Conservation (phyloP, 92 coral and sea anemone genomes). For the Palythoa caribaeorum region DNA sequence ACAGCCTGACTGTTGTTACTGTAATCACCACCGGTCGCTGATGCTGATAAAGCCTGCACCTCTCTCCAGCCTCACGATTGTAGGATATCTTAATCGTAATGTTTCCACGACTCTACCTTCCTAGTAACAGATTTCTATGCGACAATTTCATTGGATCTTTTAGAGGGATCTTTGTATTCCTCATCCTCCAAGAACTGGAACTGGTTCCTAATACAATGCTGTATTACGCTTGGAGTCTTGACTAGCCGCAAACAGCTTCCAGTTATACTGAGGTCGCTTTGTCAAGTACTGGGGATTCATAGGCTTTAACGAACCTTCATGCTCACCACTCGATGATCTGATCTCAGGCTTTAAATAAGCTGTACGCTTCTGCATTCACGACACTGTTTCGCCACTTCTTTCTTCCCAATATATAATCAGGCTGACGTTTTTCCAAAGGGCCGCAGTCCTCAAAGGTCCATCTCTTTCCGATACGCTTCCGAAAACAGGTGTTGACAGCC, state of each 20-base stretch:
- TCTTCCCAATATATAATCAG: no score
- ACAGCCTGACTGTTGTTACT: neutral
- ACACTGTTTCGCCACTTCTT: no score
- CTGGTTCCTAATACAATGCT: neutral
- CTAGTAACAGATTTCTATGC: slow-evolving; percentile 1
- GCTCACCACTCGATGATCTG: no score
- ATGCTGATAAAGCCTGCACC: no score
- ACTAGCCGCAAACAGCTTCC: neutral
- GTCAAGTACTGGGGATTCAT: neutral
- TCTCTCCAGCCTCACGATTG: neutral
- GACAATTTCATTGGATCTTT: neutral
- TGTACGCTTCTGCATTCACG: no score
- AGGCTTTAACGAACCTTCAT: no score
- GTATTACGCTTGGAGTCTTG: slow-evolving; percentile 5
- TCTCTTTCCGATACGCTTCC: no score
- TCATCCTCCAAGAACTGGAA: no score
- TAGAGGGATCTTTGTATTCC: neutral
- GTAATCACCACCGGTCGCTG: neutral
- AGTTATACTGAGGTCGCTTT: slow-evolving; percentile 2
- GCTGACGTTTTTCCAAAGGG: no score
- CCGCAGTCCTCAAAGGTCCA: no score
- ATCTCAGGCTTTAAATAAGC: no score
- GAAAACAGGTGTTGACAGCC: no score
- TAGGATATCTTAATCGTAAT: slow-evolving; percentile 18
- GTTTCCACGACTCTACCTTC: slow-evolving; percentile 14